phyloP scores from a whole-genome alignment of 1,140 invertebrate species.

The Drosophila sturtevanti region DNA sequence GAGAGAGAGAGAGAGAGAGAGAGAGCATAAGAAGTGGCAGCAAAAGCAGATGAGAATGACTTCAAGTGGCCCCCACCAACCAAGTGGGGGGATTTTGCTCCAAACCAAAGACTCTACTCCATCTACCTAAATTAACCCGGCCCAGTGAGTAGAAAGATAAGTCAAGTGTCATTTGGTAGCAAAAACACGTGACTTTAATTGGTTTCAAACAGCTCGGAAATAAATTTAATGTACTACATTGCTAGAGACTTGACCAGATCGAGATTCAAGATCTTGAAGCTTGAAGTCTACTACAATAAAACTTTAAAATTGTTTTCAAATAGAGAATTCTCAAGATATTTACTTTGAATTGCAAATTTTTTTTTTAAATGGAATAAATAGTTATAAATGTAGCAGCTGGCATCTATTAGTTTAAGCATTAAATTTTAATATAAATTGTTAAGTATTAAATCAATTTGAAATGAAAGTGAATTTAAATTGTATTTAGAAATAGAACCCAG shows the following conservation, averaged over 20 bases:
- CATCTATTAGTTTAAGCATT: background rate
- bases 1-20: slow-evolving; percentile 13
- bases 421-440: too few relatives aligned
- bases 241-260: background rate
- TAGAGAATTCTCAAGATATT: background rate
- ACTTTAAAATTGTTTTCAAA: background rate
- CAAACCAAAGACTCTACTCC: too few relatives aligned
- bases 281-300: background rate
- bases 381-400: background rate
- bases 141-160: slow-evolving; percentile 1
- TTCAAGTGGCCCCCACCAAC: slow-evolving; percentile 18
- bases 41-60: slow-evolving; percentile 25
- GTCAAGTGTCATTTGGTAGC: slow-evolving; percentile 8
- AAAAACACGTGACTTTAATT: slow-evolving; percentile 2
- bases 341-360: background rate
- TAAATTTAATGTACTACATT: background rate
- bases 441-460: too few relatives aligned
- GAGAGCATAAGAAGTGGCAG: background rate
- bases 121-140: slow-evolving; percentile 5
- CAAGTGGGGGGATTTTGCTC: background rate
- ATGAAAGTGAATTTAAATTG: too few relatives aligned
- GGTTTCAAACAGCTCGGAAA: background rate
- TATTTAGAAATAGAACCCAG: too few relatives aligned
- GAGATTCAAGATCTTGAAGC: background rate
- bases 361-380: too few relatives aligned